These are phyloP conservation scores for Crocidura indochinensis DNA, from an alignment of 2,797 vertebrate species.

Conservation along the genomic window DNA sequence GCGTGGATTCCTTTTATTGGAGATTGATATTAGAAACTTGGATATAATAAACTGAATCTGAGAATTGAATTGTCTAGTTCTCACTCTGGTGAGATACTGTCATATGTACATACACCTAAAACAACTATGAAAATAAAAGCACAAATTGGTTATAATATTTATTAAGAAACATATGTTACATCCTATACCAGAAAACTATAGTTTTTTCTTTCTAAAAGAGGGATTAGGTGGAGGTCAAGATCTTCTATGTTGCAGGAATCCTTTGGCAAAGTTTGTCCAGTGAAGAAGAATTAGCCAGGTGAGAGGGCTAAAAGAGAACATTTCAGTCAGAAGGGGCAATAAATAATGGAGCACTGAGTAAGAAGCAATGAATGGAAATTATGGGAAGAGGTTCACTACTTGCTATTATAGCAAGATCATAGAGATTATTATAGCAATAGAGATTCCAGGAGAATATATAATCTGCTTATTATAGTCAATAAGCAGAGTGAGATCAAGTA, in stretches of 20 bases:
- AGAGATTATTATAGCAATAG: not conserved
- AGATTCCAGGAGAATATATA: no score
- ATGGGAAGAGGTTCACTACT: not conserved
- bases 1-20: not conserved
- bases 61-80: not conserved
- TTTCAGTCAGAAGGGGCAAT: slow-evolving; percentile 22
- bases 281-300: not conserved
- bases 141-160: not conserved
- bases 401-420: not conserved
- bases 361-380: not conserved
- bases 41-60: not conserved
- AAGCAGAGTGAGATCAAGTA: not conserved
- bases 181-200: not conserved
- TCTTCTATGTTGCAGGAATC: not conserved
- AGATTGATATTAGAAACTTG: slow-evolving; percentile 21
- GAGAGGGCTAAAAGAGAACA: not conserved
- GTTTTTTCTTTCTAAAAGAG: not conserved
- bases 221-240: not conserved
- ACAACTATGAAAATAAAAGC: slow-evolving; percentile 3
- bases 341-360: not conserved
- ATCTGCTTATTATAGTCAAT: no score
- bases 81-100: not conserved
- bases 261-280: not conserved
- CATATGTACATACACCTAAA: not conserved
- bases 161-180: slow-evolving; percentile 13